Percentiles rank a stretch among this genome's conserved stretches.
Conservation (phyloP, 2,888 invertebrate genomes). For the Drosophila monieri region DNA sequence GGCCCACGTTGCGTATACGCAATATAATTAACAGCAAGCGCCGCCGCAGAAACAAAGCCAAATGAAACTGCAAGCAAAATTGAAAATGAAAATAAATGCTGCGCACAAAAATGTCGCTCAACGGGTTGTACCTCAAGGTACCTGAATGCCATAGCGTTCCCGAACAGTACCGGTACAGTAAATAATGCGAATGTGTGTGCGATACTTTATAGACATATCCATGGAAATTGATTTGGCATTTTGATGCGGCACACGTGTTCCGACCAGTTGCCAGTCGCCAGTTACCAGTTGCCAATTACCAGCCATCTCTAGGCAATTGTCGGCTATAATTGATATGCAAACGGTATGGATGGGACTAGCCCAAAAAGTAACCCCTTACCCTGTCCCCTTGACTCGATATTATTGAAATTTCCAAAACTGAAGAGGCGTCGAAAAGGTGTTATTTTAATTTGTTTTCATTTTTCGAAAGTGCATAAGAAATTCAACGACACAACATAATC, state of each 20-base stretch:
- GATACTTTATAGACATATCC: conserved; percentile 33
- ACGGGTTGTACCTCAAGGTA: conserved; percentile 36
- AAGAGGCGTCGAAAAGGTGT: conserved; percentile 30
- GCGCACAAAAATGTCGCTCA: conserved; percentile 58
- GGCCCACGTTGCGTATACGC: conserved; percentile 72
- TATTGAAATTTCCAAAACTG: conserved; percentile 40
- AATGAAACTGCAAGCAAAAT: conserved; percentile 44
- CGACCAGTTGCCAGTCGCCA: conserved; percentile 14
- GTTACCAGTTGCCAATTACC: conserved; percentile 38
- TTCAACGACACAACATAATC: conserved; percentile 34
- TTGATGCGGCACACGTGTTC: conserved; percentile 69
- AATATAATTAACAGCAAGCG: conserved; percentile 63
- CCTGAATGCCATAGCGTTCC: background rate
- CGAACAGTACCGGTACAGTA: background rate
- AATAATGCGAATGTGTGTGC: background rate
- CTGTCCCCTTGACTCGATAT: conserved; percentile 1
- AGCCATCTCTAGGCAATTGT: conserved; percentile 40
- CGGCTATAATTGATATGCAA: conserved; percentile 44
- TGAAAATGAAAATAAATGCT: conserved; percentile 31
- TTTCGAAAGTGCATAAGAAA: conserved; percentile 30
- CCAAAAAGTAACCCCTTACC: conserved; percentile 1
- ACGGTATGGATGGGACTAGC: conserved; percentile 28
- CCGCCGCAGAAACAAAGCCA: conserved; percentile 21
- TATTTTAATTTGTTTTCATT: conserved; percentile 34
- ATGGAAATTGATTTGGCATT: conserved; percentile 71